phyloP scores from a whole-genome alignment of 2,797 vertebrate species.

The Tangara arthus region DNA sequence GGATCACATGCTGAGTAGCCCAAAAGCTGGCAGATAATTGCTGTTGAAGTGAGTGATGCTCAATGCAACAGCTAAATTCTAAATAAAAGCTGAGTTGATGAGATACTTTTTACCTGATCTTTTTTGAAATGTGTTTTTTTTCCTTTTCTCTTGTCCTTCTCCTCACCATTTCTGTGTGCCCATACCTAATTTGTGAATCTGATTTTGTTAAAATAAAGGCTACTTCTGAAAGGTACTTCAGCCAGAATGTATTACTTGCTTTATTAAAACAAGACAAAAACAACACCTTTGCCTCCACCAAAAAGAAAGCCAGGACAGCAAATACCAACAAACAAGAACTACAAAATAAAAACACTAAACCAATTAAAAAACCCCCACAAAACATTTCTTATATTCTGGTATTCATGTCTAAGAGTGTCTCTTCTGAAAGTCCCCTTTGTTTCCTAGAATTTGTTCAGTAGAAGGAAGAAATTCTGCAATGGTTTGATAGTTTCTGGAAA shows the following conservation, averaged over 20 bases:
- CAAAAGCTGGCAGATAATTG: neutral
- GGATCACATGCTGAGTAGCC: neutral
- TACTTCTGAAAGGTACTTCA: neutral
- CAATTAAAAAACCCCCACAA: fast-evolving
- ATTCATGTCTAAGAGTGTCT: neutral
- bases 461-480: neutral
- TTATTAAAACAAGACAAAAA: neutral
- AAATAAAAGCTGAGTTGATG: neutral
- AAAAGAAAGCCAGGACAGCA: neutral
- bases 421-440: neutral
- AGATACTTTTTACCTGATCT: neutral
- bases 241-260: neutral
- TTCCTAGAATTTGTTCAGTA: neutral
- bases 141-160: neutral
- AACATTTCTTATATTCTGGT: neutral
- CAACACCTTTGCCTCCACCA: neutral
- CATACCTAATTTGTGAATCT: neutral
- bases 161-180: neutral
- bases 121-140: neutral
- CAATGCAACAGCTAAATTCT: neutral
- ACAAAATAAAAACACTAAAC: neutral
- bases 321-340: neutral
- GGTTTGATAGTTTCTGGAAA: neutral
- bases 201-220: neutral
- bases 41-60: neutral